phyloP scores from a whole-genome alignment of 2,113 vertebrate species.

The Peromyscus leucopus region DNA sequence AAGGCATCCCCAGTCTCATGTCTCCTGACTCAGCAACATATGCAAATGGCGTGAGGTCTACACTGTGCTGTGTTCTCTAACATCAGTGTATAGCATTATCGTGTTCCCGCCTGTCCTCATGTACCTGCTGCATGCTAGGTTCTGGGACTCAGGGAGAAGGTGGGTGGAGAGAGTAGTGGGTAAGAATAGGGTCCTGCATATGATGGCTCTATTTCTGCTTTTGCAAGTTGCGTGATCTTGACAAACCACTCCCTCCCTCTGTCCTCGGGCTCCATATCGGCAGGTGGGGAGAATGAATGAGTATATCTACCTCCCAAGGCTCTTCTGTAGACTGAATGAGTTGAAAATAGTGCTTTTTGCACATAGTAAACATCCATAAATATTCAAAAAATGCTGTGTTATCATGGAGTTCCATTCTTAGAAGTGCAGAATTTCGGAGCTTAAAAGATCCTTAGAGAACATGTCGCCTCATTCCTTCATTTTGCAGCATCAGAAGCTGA shows the following conservation, averaged over 20 bases:
- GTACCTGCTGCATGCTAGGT: background rate
- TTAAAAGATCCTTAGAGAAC: background rate
- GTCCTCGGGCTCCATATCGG: background rate
- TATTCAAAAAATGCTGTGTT: background rate
- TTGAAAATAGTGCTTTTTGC: background rate
- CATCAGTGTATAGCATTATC: background rate
- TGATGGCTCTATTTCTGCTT: background rate
- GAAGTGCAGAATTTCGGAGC: background rate
- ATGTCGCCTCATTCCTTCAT: background rate
- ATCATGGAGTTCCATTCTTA: background rate
- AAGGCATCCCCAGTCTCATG: background rate
- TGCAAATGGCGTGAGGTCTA: background rate
- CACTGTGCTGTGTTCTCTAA: background rate
- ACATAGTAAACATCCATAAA: background rate
- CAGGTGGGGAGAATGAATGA: too few species aligned
- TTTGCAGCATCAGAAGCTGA: constrained; percentile 11
- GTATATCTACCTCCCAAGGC: background rate
- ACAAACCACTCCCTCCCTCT: background rate
- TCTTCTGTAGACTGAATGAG: constrained; percentile 12
- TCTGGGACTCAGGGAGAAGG: background rate
- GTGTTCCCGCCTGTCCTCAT: background rate
- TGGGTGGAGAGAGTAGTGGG: background rate
- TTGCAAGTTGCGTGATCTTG: background rate
- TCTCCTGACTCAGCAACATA: too few species aligned
- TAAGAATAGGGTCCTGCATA: background rate